A percentile compares a stretch with the other conserved stretches of the same genome.
phyloP scores from a whole-genome alignment of 2,113 vertebrate species.

The Meleagris gallopavo region DNA sequence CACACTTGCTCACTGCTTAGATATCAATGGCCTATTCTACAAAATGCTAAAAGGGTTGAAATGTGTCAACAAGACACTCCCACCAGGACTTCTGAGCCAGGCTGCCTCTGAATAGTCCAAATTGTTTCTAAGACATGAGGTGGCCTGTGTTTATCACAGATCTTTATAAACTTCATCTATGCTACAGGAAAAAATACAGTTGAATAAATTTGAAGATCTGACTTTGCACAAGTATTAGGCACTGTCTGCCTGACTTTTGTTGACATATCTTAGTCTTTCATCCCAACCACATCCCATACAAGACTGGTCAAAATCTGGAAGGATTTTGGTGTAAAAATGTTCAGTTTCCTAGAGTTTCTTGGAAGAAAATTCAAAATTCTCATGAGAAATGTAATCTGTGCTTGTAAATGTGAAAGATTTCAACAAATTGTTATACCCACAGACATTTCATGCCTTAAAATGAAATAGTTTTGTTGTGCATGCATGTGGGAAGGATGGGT shows the following conservation, averaged over 20 bases:
- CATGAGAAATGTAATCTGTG: rapidly evolving
- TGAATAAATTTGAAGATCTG: neutral
- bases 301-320: neutral
- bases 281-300: neutral
- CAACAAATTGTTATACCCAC: neutral
- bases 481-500: neutral
- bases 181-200: neutral
- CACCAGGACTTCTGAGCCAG: neutral
- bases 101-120: neutral
- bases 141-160: neutral
- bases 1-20: rapidly evolving
- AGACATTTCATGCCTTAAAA: neutral
- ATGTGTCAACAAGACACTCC: neutral
- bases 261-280: neutral
- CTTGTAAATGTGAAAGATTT: neutral
- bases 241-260: neutral
- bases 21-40: neutral
- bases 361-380: neutral
- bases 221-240: neutral
- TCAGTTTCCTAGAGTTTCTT: neutral
- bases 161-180: neutral
- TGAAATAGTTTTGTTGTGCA: neutral
- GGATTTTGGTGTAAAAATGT: neutral
- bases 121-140: neutral
- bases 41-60: neutral